Evolutionary conservation across 2,888 invertebrate genomes (phyloP).

Genomic region (Chalcis sispes): DNA sequence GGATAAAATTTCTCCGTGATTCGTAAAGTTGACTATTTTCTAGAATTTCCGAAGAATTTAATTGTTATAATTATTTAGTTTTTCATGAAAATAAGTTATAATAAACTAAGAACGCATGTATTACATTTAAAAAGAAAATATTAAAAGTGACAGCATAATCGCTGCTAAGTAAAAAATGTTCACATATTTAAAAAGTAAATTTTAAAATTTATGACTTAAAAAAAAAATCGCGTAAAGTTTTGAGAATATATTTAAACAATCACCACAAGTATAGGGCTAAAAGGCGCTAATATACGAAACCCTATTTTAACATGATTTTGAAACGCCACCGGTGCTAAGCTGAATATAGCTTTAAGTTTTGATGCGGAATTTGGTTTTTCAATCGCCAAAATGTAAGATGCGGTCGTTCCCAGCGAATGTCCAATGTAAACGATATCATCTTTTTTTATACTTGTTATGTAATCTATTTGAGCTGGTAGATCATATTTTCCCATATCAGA

Average conservation of each 20-base stretch:
- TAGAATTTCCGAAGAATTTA: neutral
- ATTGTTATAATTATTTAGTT: too few relatives aligned
- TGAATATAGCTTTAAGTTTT: constrained; percentile 81
- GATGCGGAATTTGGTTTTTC: constrained; percentile 82
- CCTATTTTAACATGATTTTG: constrained; percentile 82
- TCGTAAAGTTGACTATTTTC: neutral
- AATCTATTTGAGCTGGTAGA: constrained; percentile 82
- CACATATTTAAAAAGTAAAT: too few relatives aligned
- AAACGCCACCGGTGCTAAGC: constrained; percentile 83
- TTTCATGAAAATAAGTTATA: too few relatives aligned
- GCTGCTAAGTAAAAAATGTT: too few relatives aligned
- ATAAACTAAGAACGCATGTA: too few relatives aligned
- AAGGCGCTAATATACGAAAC: neutral
- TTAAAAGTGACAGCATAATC: too few relatives aligned
- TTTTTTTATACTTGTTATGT: constrained; percentile 72
- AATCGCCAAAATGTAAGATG: constrained; percentile 84
- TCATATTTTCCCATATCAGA: constrained; percentile 93
- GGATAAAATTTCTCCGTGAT: neutral
- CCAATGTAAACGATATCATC: constrained; percentile 66
- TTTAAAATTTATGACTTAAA: too few relatives aligned
- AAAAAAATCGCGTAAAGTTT: too few relatives aligned
- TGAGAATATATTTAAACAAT: neutral
- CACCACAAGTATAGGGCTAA: neutral
- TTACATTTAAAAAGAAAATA: too few relatives aligned
- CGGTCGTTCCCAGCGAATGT: constrained; percentile 81